Evolutionary conservation across 1,140 invertebrate genomes (phyloP).

Genomic region (Linepithema humile): DNA sequence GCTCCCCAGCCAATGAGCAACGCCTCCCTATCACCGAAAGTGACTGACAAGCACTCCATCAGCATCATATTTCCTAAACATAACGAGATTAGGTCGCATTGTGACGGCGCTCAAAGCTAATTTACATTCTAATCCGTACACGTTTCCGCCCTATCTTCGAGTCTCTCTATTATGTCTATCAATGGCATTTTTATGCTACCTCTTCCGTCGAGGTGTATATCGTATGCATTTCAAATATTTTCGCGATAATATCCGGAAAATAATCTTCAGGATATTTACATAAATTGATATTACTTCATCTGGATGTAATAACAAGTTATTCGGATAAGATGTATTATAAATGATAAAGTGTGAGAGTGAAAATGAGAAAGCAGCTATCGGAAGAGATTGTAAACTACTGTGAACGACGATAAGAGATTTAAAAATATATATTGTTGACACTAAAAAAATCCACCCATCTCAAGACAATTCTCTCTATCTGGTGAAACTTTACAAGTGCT

Average conservation of each 20-base stretch:
- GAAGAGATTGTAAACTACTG: too few species aligned
- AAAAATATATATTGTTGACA: too few species aligned
- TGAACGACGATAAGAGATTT: too few species aligned
- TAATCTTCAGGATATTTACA: conserved; percentile 12
- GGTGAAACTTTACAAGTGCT: too few species aligned
- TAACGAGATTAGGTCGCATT: conserved; percentile 80
- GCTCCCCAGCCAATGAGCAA: conserved; percentile 67
- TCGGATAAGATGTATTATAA: background rate
- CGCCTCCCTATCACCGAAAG: conserved; percentile 68
- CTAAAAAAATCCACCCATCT: too few species aligned
- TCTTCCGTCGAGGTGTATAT: background rate
- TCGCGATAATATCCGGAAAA: background rate
- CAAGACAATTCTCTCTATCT: too few species aligned
- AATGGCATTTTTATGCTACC: background rate
- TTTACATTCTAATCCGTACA: conserved; percentile 78
- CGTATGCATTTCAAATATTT: conserved; percentile 15
- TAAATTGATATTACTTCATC: conserved; percentile 17
- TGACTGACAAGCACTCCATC: conserved; percentile 77
- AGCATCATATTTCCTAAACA: conserved; percentile 80
- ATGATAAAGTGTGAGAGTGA: background rate
- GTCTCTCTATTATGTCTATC: background rate
- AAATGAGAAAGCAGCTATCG: background rate
- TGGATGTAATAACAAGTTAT: background rate
- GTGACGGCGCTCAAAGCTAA: conserved; percentile 75
- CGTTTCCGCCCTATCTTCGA: conserved; percentile 31